A percentile compares a stretch with the other conserved stretches of the same genome.
Evolutionary conservation across 1,140 invertebrate genomes (phyloP).

Genomic region (Bradynema listronoti): DNA sequence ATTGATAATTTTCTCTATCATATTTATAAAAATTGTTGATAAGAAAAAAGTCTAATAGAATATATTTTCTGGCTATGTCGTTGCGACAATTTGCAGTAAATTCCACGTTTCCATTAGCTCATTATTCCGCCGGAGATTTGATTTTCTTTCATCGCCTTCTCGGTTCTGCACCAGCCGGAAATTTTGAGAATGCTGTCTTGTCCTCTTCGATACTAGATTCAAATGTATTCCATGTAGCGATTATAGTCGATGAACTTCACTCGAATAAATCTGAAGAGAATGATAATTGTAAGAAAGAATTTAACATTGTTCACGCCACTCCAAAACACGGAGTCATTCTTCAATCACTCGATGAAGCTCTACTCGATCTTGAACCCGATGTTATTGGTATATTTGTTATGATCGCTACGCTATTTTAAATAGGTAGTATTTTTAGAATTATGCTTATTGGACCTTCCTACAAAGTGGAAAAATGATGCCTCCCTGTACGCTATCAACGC

Average conservation of each 20-base stretch:
- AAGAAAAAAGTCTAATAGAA: no score
- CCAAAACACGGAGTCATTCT: conserved; percentile 1
- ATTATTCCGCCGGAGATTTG: neutral
- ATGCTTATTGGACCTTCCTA: neutral
- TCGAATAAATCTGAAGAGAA: no score
- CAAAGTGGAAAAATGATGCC: conserved; percentile 3
- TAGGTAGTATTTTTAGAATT: no score
- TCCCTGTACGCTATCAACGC: neutral
- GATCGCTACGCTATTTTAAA: no score
- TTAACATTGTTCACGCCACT: no score
- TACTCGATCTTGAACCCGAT: conserved; percentile 1
- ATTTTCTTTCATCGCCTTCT: conserved; percentile 7
- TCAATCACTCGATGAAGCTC: neutral
- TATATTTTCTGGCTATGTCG: no score
- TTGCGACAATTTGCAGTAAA: no score
- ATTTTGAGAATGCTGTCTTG: conserved; percentile 5
- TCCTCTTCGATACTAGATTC: conserved; percentile 3
- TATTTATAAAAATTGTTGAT: no score
- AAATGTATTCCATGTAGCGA: conserved; percentile 5
- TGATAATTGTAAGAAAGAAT: no score
- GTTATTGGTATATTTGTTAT: no score
- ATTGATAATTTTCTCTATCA: no score
- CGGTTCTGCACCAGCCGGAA: neutral
- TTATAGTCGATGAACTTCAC: neutral
- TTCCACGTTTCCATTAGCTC: neutral